Percentiles rank a stretch among this genome's conserved stretches.
Conservation (phyloP, 64 coral and sea anemone species). For the Stichodactyla mertensii region DNA sequence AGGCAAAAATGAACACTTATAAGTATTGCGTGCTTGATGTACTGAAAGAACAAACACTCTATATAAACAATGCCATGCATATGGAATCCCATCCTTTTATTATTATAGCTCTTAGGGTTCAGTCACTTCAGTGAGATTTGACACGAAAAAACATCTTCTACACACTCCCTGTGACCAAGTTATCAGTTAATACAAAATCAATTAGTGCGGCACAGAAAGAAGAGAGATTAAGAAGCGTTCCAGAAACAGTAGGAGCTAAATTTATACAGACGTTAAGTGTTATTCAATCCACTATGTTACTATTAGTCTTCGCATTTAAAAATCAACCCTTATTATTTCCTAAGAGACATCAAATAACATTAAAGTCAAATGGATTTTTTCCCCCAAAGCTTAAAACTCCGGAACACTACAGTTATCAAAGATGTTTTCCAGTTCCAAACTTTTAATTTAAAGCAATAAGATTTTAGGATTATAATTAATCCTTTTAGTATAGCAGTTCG, state of each 20-base stretch:
- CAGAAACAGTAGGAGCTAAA: neutral
- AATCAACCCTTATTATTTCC: neutral
- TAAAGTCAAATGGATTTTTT: neutral
- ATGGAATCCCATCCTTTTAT: neutral
- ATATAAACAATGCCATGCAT: neutral
- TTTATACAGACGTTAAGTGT: neutral
- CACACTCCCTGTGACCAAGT: neutral
- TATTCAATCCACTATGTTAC: neutral
- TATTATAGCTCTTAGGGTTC: neutral
- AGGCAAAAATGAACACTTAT: neutral
- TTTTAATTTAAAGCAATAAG: neutral
- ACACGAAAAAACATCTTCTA: neutral
- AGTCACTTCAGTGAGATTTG: neutral
- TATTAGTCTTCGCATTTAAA: neutral
- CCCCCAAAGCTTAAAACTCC: neutral
- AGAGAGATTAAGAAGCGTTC: neutral
- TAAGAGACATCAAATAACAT: neutral
- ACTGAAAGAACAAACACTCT: neutral
- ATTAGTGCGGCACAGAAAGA: neutral
- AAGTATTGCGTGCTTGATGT: neutral
- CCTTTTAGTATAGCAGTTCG: neutral
- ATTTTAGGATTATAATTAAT: neutral
- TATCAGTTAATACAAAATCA: slow-evolving; percentile 2
- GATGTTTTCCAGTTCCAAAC: neutral
- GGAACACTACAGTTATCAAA: neutral